A percentile compares a stretch with the other conserved stretches of the same genome.
Evolutionary conservation across 1,140 invertebrate species (phyloP).

Genomic region (Eueides isabella): DNA sequence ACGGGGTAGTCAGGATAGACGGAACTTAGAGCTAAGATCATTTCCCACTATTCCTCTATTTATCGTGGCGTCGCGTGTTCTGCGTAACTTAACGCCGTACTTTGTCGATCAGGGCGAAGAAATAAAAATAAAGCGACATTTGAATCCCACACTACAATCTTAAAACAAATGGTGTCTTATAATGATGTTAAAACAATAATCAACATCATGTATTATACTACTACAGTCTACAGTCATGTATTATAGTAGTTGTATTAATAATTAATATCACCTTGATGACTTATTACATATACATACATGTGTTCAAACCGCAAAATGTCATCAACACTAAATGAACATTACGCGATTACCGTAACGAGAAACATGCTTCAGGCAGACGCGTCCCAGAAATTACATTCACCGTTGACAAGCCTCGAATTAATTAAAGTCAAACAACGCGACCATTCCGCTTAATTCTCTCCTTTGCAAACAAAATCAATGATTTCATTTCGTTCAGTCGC

Average conservation of each 20-base stretch:
- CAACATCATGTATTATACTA: not conserved
- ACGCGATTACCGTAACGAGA: constrained; percentile 71
- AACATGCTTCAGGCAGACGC: constrained; percentile 71
- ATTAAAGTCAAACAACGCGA: constrained; percentile 80
- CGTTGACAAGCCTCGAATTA: constrained; percentile 79
- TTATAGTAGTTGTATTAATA: constrained; percentile 10
- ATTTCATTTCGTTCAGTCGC: constrained; percentile 56
- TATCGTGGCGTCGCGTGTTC: no score
- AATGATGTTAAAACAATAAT: not conserved
- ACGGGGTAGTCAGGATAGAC: no score
- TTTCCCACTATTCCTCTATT: no score
- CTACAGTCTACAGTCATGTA: not conserved
- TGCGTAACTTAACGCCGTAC: no score
- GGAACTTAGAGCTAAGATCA: no score
- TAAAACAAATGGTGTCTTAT: no score
- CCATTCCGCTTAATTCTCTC: constrained; percentile 74
- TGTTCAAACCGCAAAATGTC: constrained; percentile 30
- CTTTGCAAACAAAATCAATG: constrained; percentile 72
- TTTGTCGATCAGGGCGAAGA: no score
- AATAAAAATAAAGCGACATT: no score
- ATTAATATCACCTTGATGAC: constrained; percentile 25
- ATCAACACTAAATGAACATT: constrained; percentile 59
- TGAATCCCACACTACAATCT: no score
- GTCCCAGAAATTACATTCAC: constrained; percentile 68
- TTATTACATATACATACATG: constrained; percentile 22